Evolutionary conservation across 2,113 vertebrate species (phyloP).

Genomic region (Coreoperca whiteheadi): DNA sequence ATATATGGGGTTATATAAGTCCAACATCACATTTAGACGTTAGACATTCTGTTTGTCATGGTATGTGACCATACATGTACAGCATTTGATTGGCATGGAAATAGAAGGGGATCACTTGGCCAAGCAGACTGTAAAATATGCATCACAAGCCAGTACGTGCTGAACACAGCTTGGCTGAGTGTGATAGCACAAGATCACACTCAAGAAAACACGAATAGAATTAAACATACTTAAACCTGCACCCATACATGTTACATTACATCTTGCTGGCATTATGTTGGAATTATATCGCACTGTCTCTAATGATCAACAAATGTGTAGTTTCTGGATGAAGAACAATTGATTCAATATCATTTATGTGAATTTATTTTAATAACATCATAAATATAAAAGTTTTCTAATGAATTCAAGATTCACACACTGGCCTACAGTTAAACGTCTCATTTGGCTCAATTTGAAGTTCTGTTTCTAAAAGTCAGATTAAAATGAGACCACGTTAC

Average conservation of each 20-base stretch:
- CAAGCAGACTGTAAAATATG: conserved; percentile 1
- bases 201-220: neutral
- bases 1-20: neutral
- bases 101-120: neutral
- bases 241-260: neutral
- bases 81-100: conserved; percentile 21
- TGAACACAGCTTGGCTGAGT: neutral
- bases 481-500: neutral
- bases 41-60: neutral
- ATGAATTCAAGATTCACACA: neutral
- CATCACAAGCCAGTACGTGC: neutral
- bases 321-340: neutral
- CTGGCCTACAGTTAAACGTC: neutral
- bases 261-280: no score
- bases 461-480: neutral
- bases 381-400: neutral
- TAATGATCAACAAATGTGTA: neutral
- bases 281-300: neutral
- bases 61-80: neutral
- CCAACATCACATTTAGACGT: neutral
- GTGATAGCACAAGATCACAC: neutral
- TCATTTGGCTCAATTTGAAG: neutral
- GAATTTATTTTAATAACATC: neutral
- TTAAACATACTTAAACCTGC: neutral
- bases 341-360: neutral